phyloP scores from a whole-genome alignment of 2,113 vertebrate species.

The Planiliza haematocheilus region DNA sequence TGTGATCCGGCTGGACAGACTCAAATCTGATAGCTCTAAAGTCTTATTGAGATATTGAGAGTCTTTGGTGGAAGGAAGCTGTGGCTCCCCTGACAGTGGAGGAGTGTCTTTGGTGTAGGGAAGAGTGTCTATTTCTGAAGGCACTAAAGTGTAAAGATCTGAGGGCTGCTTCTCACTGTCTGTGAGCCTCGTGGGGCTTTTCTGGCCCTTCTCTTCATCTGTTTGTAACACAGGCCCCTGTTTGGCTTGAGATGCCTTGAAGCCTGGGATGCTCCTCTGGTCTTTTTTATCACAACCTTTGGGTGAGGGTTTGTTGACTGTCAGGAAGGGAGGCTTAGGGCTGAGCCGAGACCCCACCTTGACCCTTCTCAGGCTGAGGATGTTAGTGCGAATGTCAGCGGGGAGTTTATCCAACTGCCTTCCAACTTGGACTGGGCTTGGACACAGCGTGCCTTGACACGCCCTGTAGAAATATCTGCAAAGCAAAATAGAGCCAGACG shows the following conservation, averaged over 20 bases:
- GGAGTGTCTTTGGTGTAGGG: slow-evolving; percentile 68
- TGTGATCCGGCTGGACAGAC: slow-evolving; percentile 82
- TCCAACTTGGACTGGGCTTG: slow-evolving; percentile 91
- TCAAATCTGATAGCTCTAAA: slow-evolving; percentile 65
- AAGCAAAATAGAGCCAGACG: slow-evolving; percentile 43
- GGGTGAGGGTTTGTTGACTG: slow-evolving; percentile 57
- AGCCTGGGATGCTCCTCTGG: slow-evolving; percentile 40
- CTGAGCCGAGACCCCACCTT: slow-evolving; percentile 56
- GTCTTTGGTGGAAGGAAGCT: slow-evolving; percentile 36
- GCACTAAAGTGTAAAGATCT: slow-evolving; percentile 36
- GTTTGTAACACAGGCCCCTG: slow-evolving; percentile 6
- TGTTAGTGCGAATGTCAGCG: slow-evolving; percentile 73
- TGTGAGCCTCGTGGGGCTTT: not conserved
- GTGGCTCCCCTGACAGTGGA: slow-evolving; percentile 40
- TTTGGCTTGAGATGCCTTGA: slow-evolving; percentile 35
- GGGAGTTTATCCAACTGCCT: slow-evolving; percentile 86
- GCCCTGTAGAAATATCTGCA: slow-evolving; percentile 92
- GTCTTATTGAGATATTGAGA: slow-evolving; percentile 29
- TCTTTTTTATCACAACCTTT: slow-evolving; percentile 54
- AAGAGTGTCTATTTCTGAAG: slow-evolving; percentile 59
- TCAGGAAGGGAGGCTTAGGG: slow-evolving; percentile 63
- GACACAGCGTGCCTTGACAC: slow-evolving; percentile 91
- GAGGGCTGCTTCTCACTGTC: slow-evolving; percentile 31
- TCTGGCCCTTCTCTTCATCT: slow-evolving; percentile 4
- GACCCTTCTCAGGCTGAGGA: slow-evolving; percentile 75